A percentile compares a stretch with the other conserved stretches of the same genome.
phyloP scores from a whole-genome alignment of 2,888 invertebrate genomes.

The Hyposoter didymator region DNA sequence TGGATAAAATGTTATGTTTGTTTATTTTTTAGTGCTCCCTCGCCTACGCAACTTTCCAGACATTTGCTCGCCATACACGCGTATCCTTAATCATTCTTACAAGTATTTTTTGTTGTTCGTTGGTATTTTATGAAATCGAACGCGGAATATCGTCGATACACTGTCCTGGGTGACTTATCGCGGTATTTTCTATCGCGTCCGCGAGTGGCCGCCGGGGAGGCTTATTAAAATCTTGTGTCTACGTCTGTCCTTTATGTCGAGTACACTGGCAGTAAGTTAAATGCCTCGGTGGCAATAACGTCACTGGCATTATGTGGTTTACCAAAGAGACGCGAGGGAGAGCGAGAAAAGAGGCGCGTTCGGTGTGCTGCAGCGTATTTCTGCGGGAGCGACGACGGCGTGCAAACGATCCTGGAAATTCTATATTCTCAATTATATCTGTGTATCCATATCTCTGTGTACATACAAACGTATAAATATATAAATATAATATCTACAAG shows the following conservation, averaged over 20 bases:
- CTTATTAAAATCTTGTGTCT: slow-evolving; percentile 62
- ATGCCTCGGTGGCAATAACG: slow-evolving; percentile 59
- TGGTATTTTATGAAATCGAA: background rate
- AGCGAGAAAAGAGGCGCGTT: slow-evolving; percentile 38
- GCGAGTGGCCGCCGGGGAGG: slow-evolving; percentile 56
- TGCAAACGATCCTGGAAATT: slow-evolving; percentile 57
- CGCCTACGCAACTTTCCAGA: slow-evolving; percentile 5
- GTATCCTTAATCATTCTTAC: background rate
- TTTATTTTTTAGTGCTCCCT: background rate
- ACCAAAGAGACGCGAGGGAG: slow-evolving; percentile 38
- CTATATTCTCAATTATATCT: slow-evolving; percentile 33
- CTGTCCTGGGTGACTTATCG: slow-evolving; percentile 59
- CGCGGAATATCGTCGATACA: slow-evolving; percentile 19
- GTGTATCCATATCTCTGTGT: slow-evolving; percentile 15
- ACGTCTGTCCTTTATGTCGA: slow-evolving; percentile 31
- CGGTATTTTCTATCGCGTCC: slow-evolving; percentile 45
- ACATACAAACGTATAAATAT: slow-evolving; percentile 22
- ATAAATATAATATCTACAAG: slow-evolving; percentile 34
- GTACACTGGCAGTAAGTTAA: slow-evolving; percentile 36
- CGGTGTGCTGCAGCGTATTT: slow-evolving; percentile 6
- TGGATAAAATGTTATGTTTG: background rate
- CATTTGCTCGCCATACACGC: background rate
- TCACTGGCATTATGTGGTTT: slow-evolving; percentile 60
- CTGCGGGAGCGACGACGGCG: slow-evolving; percentile 33
- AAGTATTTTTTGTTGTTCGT: background rate